These are phyloP conservation scores for Zapus hudsonius DNA, from an alignment of 2,113 vertebrate genomes.

Conservation along the genomic window DNA sequence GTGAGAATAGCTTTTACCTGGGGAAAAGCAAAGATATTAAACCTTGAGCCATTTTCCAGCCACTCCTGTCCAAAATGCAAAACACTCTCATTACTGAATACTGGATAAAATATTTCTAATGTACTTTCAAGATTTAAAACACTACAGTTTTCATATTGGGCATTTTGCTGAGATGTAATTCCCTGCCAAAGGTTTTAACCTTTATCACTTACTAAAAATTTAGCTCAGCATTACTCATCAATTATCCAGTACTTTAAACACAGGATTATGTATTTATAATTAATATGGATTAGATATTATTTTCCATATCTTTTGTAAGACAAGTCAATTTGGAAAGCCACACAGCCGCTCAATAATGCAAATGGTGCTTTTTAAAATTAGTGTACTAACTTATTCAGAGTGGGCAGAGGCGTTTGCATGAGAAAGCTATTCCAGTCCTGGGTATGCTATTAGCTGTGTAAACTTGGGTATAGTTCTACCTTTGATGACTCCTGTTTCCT, in stretches of 20 bases:
- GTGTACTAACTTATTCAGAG: slow-evolving; percentile 17
- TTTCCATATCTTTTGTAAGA: slow-evolving; percentile 84
- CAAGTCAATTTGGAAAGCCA: slow-evolving; percentile 80
- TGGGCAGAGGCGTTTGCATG: background rate
- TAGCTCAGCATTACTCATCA: slow-evolving; percentile 73
- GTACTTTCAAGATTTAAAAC: slow-evolving; percentile 34
- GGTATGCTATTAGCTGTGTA: background rate
- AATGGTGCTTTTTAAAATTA: slow-evolving; percentile 82
- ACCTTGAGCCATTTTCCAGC: background rate
- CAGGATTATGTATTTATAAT: slow-evolving; percentile 85
- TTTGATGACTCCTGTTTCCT: background rate
- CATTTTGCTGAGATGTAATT: slow-evolving; percentile 48
- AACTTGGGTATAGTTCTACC: background rate
- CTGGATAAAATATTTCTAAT: background rate
- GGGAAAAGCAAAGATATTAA: background rate
- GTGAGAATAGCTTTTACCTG: background rate
- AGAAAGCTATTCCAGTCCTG: background rate
- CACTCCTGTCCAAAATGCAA: background rate
- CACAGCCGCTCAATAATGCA: slow-evolving; percentile 86
- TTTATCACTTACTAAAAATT: slow-evolving; percentile 82
- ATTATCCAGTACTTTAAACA: slow-evolving; percentile 81
- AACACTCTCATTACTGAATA: background rate
- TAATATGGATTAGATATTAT: slow-evolving; percentile 87
- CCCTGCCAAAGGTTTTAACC: slow-evolving; percentile 67
- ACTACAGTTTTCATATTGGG: background rate